These are phyloP conservation scores for Morone saxatilis DNA, from an alignment of 2,113 vertebrate genomes.

Conservation along the genomic window DNA sequence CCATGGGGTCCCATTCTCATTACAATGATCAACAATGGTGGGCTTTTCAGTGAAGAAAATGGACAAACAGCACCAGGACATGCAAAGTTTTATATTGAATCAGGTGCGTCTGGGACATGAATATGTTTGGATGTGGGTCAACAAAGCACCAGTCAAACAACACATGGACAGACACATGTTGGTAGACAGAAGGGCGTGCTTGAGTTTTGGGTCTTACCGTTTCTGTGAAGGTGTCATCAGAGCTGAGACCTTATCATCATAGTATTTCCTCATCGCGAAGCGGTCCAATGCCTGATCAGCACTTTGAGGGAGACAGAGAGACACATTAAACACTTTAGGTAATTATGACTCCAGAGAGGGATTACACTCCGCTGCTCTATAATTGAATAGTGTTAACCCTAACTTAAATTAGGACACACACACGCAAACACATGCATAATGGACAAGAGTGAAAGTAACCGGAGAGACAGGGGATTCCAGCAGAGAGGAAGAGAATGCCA, in stretches of 20 bases:
- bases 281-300: slow-evolving; percentile 97
- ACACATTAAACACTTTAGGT: slow-evolving; percentile 63
- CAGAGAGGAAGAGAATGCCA: slow-evolving; percentile 82
- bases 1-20: slow-evolving; percentile 44
- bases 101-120: slow-evolving; percentile 33
- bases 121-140: slow-evolving; percentile 37
- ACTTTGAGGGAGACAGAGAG: slow-evolving; percentile 81
- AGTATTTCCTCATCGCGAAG: slow-evolving; percentile 99
- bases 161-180: slow-evolving; percentile 13
- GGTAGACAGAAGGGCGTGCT: slow-evolving; percentile 53
- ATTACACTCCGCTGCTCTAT: slow-evolving; percentile 58
- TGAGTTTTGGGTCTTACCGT: slow-evolving; percentile 85
- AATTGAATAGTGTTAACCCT: slow-evolving; percentile 66
- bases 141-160: neutral
- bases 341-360: slow-evolving; percentile 64
- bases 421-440: slow-evolving; percentile 55
- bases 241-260: slow-evolving; percentile 95
- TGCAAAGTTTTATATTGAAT: slow-evolving; percentile 19
- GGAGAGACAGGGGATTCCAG: slow-evolving; percentile 78
- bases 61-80: slow-evolving; percentile 24
- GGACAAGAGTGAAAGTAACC: slow-evolving; percentile 74
- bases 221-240: slow-evolving; percentile 98
- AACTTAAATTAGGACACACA: slow-evolving; percentile 56
- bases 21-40: slow-evolving; percentile 42
- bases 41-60: slow-evolving; percentile 5